phyloP scores from a whole-genome alignment of 1,140 invertebrate genomes.

The Lineus longissimus region DNA sequence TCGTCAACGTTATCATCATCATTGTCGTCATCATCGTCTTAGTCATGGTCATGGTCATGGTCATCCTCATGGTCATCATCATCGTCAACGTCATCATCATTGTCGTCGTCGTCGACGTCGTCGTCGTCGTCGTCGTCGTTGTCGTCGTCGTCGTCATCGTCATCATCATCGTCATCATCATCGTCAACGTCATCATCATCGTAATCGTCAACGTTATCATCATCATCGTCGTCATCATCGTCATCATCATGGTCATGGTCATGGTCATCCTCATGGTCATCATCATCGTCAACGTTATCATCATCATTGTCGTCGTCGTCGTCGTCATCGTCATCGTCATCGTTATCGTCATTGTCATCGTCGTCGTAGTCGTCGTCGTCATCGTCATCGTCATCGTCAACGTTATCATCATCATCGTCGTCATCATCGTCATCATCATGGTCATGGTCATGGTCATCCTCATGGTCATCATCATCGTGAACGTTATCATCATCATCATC shows the following conservation, averaged over 20 bases:
- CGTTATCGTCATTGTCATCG: too few relatives aligned
- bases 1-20: not conserved
- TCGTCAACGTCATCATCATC: slow-evolving; percentile 12
- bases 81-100: slow-evolving; percentile 5
- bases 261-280: too few relatives aligned
- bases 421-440: slow-evolving; percentile 7
- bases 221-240: slow-evolving; percentile 13
- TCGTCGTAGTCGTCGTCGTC: not conserved
- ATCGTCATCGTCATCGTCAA: too few relatives aligned
- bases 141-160: too few relatives aligned
- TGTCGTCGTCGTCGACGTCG: too few relatives aligned
- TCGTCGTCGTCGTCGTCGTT: too few relatives aligned
- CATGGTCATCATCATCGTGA: not conserved
- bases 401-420: too few relatives aligned
- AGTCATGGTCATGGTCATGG: not conserved
- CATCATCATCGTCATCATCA: slow-evolving; percentile 14
- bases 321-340: too few relatives aligned
- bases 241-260: too few relatives aligned
- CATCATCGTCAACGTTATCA: too few relatives aligned
- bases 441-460: not conserved
- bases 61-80: not conserved
- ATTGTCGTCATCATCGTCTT: not conserved
- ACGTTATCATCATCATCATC: too few relatives aligned
- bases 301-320: not conserved
- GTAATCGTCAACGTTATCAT: slow-evolving; percentile 12